phyloP scores from a whole-genome alignment of 2,888 invertebrate genomes.

The Dryococelus australis region DNA sequence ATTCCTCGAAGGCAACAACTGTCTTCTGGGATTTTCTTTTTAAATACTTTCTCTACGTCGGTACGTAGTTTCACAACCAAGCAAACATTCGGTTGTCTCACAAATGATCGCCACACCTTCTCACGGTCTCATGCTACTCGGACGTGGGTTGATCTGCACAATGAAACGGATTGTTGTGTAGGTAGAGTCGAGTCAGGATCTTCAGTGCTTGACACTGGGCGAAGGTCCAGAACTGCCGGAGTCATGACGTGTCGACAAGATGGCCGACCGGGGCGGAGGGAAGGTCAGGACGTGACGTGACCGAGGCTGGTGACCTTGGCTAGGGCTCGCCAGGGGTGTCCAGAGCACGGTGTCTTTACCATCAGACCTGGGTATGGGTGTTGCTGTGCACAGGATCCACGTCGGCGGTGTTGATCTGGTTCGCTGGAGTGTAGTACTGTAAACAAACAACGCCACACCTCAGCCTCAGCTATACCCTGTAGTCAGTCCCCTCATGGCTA shows the following conservation, averaged over 20 bases:
- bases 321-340: background rate
- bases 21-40: too few relatives aligned
- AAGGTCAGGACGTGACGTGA: background rate
- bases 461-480: too few relatives aligned
- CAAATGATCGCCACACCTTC: too few relatives aligned
- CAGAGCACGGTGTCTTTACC: slow-evolving; percentile 51
- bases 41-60: too few relatives aligned
- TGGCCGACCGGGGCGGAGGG: background rate
- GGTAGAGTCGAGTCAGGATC: too few relatives aligned
- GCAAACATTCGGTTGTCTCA: too few relatives aligned
- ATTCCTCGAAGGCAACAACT: background rate
- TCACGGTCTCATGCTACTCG: too few relatives aligned
- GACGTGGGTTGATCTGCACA: too few relatives aligned
- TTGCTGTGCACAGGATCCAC: slow-evolving; percentile 83
- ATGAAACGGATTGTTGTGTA: too few relatives aligned
- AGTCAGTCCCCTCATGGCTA: too few relatives aligned
- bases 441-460: slow-evolving; percentile 58
- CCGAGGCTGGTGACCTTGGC: background rate
- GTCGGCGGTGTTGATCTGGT: slow-evolving; percentile 75
- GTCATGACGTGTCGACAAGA: slow-evolving; percentile 41
- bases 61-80: too few relatives aligned
- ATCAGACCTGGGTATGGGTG: slow-evolving; percentile 88
- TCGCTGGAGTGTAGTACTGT: slow-evolving; percentile 85
- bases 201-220: background rate
- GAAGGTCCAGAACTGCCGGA: slow-evolving; percentile 50